Evolutionary conservation across 1,140 invertebrate genomes (phyloP).

Genomic region (Brachionus sp.): DNA sequence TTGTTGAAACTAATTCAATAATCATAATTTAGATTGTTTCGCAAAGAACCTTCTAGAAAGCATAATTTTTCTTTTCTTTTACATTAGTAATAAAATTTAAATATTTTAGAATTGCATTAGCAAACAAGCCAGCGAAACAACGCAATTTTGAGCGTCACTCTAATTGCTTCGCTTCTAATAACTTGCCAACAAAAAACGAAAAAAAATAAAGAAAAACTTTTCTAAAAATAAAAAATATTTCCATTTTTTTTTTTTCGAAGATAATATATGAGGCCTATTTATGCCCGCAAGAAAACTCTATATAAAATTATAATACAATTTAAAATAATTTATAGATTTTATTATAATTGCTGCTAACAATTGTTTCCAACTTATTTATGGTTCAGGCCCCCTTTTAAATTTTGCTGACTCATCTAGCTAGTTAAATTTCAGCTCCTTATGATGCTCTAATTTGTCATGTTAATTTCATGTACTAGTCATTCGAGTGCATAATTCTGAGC

Average conservation of each 20-base stretch:
- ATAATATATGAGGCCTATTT: neutral
- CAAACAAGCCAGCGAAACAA: neutral
- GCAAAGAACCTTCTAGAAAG: neutral
- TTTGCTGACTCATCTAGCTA: neutral
- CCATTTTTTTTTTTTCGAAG: neutral
- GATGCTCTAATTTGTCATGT: neutral
- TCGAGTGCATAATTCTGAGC: neutral
- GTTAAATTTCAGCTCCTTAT: neutral
- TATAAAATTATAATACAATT: neutral
- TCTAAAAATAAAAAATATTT: neutral
- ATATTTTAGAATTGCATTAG: neutral
- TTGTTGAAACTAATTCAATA: neutral
- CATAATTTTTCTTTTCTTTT: neutral
- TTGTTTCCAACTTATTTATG: neutral
- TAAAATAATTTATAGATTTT: constrained; percentile 1
- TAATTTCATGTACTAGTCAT: neutral
- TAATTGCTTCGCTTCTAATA: neutral
- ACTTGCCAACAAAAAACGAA: neutral
- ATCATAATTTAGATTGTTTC: neutral
- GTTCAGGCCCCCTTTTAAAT: neutral
- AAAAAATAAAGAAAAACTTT: neutral
- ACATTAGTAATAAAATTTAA: neutral
- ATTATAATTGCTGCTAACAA: neutral
- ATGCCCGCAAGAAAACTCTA: neutral
- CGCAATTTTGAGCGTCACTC: neutral